Percentiles rank a stretch among this genome's conserved stretches.
These are phyloP conservation scores for Microcebus murinus DNA, from an alignment of 2,113 vertebrate species.

Conservation along the genomic window DNA sequence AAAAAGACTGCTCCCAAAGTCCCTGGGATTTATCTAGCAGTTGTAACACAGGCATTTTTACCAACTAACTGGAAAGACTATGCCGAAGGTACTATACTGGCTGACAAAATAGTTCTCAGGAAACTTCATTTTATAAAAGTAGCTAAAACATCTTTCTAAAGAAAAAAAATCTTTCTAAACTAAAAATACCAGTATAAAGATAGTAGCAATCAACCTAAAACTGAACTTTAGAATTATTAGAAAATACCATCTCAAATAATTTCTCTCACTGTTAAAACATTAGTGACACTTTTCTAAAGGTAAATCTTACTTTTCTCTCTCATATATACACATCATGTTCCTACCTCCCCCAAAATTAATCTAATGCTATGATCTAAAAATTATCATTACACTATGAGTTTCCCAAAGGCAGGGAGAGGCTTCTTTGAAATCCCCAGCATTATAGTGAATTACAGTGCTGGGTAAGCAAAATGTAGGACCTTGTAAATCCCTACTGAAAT, in stretches of 20 bases:
- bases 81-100: not conserved
- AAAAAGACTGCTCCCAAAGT: not conserved
- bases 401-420: not conserved
- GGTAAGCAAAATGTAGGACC: not conserved
- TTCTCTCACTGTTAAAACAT: not conserved
- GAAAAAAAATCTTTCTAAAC: not conserved
- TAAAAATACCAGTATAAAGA: conserved; percentile 34
- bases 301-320: not conserved
- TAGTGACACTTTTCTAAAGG: not conserved
- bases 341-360: not conserved
- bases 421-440: not conserved
- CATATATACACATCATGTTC: not conserved
- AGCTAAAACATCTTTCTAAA: not conserved
- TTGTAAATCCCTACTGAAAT: not conserved
- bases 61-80: not conserved
- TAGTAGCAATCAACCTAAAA: conserved; percentile 16
- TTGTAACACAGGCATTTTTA: not conserved
- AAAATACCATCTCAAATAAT: conserved; percentile 3
- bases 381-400: not conserved
- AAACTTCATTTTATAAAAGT: conserved; percentile 24
- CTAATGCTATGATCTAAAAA: not conserved
- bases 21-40: not conserved
- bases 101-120: not conserved
- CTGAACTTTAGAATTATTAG: not conserved
- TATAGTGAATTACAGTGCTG: not conserved